A percentile compares a stretch with the other conserved stretches of the same genome.
Conservation (phyloP, 1,140 invertebrate genomes). For the Lutraria rhynchaena region DNA sequence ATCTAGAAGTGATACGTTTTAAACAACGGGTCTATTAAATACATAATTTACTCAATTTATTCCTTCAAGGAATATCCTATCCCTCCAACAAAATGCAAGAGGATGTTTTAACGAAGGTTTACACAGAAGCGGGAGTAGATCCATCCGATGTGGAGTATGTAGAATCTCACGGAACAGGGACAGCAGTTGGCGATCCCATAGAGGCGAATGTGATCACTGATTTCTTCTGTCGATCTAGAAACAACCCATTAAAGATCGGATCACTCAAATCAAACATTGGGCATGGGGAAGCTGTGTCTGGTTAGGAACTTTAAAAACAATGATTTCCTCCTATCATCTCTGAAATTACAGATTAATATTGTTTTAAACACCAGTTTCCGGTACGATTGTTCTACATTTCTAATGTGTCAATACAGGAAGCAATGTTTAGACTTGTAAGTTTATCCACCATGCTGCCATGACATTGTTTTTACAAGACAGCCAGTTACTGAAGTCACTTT, state of each 20-base stretch:
- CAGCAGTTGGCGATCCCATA: constrained; percentile 95
- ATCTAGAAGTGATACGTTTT: not conserved
- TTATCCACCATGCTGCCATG: no score
- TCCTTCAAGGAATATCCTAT: constrained; percentile 89
- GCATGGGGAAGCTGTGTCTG: constrained; percentile 96
- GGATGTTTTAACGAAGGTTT: constrained; percentile 91
- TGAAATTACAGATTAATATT: no score
- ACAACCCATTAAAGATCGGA: constrained; percentile 92
- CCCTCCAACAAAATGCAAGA: constrained; percentile 95
- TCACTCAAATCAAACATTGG: constrained; percentile 99
- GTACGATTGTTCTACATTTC: no score
- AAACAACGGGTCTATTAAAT: not conserved
- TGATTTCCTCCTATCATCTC: no score
- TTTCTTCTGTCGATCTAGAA: constrained; percentile 91
- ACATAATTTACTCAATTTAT: not conserved
- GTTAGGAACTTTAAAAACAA: no score
- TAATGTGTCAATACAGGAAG: no score
- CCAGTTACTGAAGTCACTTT: no score
- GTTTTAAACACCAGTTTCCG: no score
- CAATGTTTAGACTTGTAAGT: no score
- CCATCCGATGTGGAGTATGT: constrained; percentile 93
- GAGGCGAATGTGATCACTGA: constrained; percentile 96
- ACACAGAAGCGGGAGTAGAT: constrained; percentile 91
- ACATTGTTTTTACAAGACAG: no score
- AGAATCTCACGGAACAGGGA: constrained; percentile 98